Conservation (phyloP, 2,113 vertebrate genomes). For the Heterocephalus glaber region DNA sequence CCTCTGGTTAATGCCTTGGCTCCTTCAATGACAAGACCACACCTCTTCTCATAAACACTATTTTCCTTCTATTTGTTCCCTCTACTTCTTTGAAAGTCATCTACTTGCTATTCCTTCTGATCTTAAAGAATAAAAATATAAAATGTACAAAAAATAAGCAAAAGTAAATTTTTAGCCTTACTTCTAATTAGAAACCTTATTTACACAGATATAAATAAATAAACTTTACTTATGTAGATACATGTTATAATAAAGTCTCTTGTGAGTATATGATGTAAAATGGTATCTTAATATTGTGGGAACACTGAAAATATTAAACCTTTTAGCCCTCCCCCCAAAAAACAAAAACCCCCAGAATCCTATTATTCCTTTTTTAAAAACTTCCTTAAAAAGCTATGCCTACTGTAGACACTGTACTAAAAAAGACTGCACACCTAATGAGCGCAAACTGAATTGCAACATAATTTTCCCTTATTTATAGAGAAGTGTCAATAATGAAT, state of each 20-base stretch:
- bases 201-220: constrained; percentile 20
- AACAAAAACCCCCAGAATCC: not conserved
- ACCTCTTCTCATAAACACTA: not conserved
- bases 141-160: not conserved
- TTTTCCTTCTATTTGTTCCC: constrained; percentile 34
- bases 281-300: not conserved
- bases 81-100: not conserved
- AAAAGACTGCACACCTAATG: not conserved
- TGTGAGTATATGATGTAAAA: not conserved
- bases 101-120: not conserved
- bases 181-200: constrained; percentile 18
- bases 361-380: not conserved
- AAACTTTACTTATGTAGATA: not conserved
- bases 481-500: not conserved
- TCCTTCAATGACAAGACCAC: not conserved
- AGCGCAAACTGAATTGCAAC: not conserved
- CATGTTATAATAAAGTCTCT: constrained; percentile 32
- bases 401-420: not conserved
- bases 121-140: constrained; percentile 38
- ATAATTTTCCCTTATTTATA: not conserved
- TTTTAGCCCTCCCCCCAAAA: not conserved
- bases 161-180: not conserved
- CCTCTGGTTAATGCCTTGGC: not conserved
- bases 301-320: constrained; percentile 10
- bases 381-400: not conserved